Conservation (phyloP, 2,888 invertebrate genomes). For the Lasioglossum calceatum region DNA sequence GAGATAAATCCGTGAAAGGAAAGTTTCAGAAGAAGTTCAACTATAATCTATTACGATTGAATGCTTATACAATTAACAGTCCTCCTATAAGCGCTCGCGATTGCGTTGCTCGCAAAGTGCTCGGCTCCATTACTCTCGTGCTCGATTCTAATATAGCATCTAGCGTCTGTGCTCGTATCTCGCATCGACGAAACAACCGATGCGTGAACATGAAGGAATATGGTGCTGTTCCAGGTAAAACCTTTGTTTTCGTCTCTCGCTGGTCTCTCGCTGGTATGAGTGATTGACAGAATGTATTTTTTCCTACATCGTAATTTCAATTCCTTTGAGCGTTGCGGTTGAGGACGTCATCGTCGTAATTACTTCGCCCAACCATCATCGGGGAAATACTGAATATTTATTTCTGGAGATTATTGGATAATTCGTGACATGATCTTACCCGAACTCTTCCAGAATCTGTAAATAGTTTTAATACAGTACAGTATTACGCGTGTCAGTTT, state of each 20-base stretch:
- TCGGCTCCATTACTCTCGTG: not conserved
- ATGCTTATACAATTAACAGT: not conserved
- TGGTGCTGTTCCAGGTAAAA: not conserved
- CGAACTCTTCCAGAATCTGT: not conserved
- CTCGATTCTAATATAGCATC: not conserved
- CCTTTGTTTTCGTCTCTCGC: not conserved
- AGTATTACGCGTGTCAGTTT: not conserved
- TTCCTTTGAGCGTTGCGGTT: not conserved
- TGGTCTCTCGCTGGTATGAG: not conserved
- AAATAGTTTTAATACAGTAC: not conserved
- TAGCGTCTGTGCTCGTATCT: not conserved
- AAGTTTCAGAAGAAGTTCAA: not conserved
- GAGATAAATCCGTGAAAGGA: not conserved
- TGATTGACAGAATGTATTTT: not conserved
- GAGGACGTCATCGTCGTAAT: not conserved
- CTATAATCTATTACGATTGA: not conserved
- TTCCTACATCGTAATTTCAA: not conserved
- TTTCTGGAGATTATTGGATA: not conserved
- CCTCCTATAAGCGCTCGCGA: not conserved
- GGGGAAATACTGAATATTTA: slow-evolving; percentile 22
- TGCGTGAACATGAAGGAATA: not conserved
- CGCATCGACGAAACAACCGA: not conserved
- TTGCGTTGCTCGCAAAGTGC: not conserved
- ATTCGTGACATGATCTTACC: not conserved
- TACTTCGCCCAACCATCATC: slow-evolving; percentile 8